Base-by-base conservation (phyloP, 2,113 vertebrate genomes). In the Halichoeres trimaculatus region DNA sequence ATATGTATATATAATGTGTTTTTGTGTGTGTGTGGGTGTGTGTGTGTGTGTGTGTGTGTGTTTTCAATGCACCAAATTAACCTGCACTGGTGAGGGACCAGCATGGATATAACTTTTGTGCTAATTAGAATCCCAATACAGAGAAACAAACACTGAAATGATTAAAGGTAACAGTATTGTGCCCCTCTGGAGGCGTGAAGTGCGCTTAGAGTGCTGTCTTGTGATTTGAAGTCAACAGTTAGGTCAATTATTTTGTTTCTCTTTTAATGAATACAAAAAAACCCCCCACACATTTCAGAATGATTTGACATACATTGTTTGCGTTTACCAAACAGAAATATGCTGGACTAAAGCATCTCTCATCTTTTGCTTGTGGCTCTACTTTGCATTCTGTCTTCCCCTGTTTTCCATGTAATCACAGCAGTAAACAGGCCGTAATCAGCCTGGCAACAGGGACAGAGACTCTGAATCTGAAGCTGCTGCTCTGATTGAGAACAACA, bases 381-480 rank as follows among this genome's bases (percentile, higher is more conserved):
- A 23, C 59, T 73, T 66, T 61, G 54, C 72, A 65, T 61, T 24
- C 24, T 26, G 64, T 23, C 60, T 11, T 40, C 53, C 65, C 36
- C 61, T 40, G 20, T 62, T 41, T 74, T 73, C 63, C 52, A 10
- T 67, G 41, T 66, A 88, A 85, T 85, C 79, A 78, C 61, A 65
- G 68, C 74, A 66, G 57, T 83, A 81, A 83, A 66, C 79, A 81
- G 81, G 54, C 43, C 72, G 79, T 80, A 85, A 87, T 88, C 86
- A 88, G 77, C 20, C 45, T 11, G 52, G 53, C 53, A 34, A 47
- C 35, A 47, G 26, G 53, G 66, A 59, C 26, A 71, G 26, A 57
- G 66, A 56, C 26, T 71, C 77, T 77, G 40, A 54, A 64, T 81
- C 26, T 43, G 45, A 78, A 81, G 57, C 38, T 45, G 58, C 66